Evolutionary conservation across 2,113 vertebrate genomes (phyloP).

Genomic region (Aegithalos caudatus): DNA sequence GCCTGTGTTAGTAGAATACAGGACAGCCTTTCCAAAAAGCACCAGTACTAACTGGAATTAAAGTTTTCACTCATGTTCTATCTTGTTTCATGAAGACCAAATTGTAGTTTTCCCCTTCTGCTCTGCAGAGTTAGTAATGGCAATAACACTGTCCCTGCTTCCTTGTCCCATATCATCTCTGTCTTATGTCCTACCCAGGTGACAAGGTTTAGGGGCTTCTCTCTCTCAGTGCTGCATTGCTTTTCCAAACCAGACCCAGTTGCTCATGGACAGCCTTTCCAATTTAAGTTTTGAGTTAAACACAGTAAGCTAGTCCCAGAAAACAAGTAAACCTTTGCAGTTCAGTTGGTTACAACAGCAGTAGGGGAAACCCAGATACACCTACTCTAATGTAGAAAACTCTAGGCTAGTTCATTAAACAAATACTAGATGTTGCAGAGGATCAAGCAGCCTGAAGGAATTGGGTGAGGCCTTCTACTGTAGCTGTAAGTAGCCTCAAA

Average conservation of each 20-base stretch:
- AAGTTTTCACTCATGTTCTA: not conserved
- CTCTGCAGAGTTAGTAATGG: not conserved
- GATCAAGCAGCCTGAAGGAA: not conserved
- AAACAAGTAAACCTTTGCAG: not conserved
- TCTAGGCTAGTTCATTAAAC: not conserved
- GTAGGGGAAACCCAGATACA: not conserved
- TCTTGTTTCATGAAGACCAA: not conserved
- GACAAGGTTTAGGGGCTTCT: not conserved
- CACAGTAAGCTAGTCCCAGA: fast-evolving
- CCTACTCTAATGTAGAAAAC: not conserved
- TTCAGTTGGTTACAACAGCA: not conserved
- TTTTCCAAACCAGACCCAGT: not conserved
- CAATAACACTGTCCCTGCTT: not conserved
- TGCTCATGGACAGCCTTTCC: not conserved
- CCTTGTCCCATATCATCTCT: not conserved
- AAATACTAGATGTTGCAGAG: not conserved
- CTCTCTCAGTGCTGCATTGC: not conserved
- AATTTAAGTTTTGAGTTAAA: not conserved
- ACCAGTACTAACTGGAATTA: not conserved
- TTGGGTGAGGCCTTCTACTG: not conserved
- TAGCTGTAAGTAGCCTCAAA: not conserved
- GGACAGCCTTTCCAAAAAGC: not conserved
- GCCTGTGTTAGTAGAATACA: not conserved
- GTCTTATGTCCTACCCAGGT: not conserved
- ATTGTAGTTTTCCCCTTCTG: not conserved